Evolutionary conservation across 1,140 invertebrate species (phyloP).

Genomic region (Cotesia chilonis): DNA sequence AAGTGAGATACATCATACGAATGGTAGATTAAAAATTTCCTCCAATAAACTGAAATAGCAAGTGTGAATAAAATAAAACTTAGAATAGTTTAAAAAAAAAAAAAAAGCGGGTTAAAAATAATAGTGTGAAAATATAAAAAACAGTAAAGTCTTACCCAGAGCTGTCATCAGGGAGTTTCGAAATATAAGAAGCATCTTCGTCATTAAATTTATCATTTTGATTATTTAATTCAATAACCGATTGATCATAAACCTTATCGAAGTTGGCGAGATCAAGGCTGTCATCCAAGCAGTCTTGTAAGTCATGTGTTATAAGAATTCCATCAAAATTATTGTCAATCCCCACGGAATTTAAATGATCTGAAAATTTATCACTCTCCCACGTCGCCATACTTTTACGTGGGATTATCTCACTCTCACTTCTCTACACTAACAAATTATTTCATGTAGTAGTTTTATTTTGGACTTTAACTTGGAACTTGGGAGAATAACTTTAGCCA

Average conservation of each 20-base stretch:
- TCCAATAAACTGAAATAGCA: not conserved
- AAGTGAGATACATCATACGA: slow-evolving; percentile 36
- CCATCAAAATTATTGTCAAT: slow-evolving; percentile 56
- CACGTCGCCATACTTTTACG: slow-evolving; percentile 63
- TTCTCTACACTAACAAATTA: too few species aligned
- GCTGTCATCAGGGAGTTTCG: slow-evolving; percentile 56
- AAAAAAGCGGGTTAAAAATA: slow-evolving; percentile 15
- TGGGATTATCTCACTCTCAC: not conserved
- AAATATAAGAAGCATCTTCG: slow-evolving; percentile 55
- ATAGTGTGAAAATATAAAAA: slow-evolving; percentile 33
- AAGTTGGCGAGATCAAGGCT: slow-evolving; percentile 67
- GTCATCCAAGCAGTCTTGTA: slow-evolving; percentile 69
- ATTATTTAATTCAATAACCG: slow-evolving; percentile 53
- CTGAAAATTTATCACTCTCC: slow-evolving; percentile 56
- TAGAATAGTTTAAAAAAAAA: slow-evolving; percentile 18
- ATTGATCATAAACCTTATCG: slow-evolving; percentile 65
- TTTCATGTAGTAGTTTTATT: too few species aligned
- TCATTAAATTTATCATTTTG: slow-evolving; percentile 57
- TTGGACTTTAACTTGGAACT: too few species aligned
- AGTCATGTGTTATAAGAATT: slow-evolving; percentile 65
- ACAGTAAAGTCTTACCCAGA: slow-evolving; percentile 51
- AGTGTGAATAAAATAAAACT: not conserved
- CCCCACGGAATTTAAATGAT: slow-evolving; percentile 48
- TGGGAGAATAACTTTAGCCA: too few species aligned
- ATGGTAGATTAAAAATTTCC: not conserved